Conservation (phyloP, 35 echinoderm and acorn worm species). For the Heliocidaris erythrogramma region DNA sequence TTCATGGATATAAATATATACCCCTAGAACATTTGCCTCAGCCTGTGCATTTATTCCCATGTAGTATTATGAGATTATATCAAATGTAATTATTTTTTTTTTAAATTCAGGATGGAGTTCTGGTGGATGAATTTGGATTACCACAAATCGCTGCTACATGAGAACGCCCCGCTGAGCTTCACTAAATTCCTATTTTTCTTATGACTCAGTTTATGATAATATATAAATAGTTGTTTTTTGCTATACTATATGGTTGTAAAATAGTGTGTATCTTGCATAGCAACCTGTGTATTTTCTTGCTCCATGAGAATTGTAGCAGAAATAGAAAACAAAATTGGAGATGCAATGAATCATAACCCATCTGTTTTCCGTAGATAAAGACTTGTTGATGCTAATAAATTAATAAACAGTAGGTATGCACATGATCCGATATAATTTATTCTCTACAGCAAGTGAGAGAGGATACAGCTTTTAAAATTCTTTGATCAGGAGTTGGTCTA, state of each 20-base stretch:
- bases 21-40: background rate
- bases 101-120: conserved; percentile 76
- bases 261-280: background rate
- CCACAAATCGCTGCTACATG: conserved; percentile 92
- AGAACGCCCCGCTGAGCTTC: conserved; percentile 14
- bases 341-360: too few relatives aligned
- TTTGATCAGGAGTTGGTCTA: too few relatives aligned
- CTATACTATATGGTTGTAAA: background rate
- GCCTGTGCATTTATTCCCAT: background rate
- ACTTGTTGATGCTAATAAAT: too few relatives aligned
- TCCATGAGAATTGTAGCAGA: background rate
- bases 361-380: too few relatives aligned
- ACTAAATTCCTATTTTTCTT: conserved; percentile 1
- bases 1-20: background rate
- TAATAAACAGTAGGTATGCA: too few relatives aligned
- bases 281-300: background rate
- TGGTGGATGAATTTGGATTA: conserved; percentile 97
- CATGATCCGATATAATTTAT: too few relatives aligned
- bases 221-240: background rate
- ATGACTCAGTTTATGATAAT: background rate
- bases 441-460: too few relatives aligned
- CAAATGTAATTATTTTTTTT: background rate
- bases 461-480: too few relatives aligned
- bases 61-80: background rate
- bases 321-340: background rate